A percentile compares a stretch with the other conserved stretches of the same genome.
Evolutionary conservation across 2,797 vertebrate genomes (phyloP).

Genomic region (Zalophus californianus): DNA sequence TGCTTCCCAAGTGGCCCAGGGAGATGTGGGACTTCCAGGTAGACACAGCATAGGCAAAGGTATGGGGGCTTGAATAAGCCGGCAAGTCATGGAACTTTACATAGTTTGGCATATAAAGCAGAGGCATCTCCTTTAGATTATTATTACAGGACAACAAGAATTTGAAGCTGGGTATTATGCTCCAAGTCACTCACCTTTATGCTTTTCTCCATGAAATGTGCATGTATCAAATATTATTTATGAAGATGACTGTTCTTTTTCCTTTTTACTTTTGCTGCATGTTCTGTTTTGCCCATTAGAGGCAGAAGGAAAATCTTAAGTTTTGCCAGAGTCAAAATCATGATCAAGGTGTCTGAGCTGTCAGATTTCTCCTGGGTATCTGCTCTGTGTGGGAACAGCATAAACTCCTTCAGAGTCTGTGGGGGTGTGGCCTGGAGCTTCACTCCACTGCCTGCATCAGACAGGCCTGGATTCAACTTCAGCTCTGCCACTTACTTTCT

Average conservation of each 20-base stretch:
- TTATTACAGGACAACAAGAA: background rate
- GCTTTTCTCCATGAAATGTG: background rate
- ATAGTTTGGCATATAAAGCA: background rate
- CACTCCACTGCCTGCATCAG: too few relatives aligned
- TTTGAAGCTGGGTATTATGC: background rate
- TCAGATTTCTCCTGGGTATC: background rate
- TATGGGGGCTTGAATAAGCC: background rate
- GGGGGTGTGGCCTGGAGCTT: background rate
- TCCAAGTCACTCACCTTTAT: background rate
- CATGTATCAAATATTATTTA: too few relatives aligned
- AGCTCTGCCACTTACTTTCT: background rate
- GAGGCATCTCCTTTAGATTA: background rate
- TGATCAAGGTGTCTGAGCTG: background rate
- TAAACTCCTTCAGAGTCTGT: rapidly evolving
- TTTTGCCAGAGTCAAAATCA: background rate
- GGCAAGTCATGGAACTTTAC: background rate
- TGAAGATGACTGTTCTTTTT: background rate
- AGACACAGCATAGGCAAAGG: background rate
- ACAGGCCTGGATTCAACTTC: background rate
- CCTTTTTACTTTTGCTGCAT: background rate
- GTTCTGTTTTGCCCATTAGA: background rate
- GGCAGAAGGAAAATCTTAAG: background rate
- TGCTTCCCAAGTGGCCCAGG: background rate
- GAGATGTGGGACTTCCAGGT: background rate
- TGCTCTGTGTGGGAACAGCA: background rate